Conservation (phyloP, 2,797 vertebrate genomes). For the Sitta carolinensis region DNA sequence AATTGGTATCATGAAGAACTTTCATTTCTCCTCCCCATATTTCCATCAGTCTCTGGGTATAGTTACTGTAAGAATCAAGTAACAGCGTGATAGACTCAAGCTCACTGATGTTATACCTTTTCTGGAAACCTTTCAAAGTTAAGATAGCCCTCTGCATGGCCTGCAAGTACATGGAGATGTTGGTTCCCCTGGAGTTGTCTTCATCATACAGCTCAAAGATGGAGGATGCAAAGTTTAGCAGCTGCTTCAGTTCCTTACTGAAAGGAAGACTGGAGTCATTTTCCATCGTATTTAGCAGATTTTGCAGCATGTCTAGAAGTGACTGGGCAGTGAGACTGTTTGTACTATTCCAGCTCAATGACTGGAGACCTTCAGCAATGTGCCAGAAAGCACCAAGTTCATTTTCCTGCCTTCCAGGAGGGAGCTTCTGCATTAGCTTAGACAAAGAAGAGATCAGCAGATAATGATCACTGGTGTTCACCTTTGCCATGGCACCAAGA, state of each 20-base stretch:
- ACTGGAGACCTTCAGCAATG: background rate
- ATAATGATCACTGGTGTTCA: slow-evolving; percentile 11
- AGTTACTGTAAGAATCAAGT: slow-evolving; percentile 1
- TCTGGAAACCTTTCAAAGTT: background rate
- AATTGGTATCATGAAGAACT: slow-evolving; percentile 19
- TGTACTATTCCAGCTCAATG: background rate
- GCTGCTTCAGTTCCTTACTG: background rate
- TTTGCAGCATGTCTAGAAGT: background rate
- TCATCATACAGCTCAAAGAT: background rate
- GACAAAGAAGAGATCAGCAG: slow-evolving; percentile 28
- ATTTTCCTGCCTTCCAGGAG: background rate
- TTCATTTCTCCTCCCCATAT: background rate
- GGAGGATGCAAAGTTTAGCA: background rate
- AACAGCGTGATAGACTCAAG: background rate
- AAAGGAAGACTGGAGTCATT: background rate
- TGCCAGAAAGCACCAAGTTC: background rate
- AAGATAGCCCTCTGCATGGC: background rate
- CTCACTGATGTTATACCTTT: background rate
- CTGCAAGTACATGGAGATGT: background rate
- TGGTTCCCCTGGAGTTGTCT: background rate
- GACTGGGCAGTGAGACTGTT: background rate
- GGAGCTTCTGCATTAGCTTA: background rate
- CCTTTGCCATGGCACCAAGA: background rate
- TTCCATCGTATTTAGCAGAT: background rate
- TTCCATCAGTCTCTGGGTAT: background rate